Conservation (phyloP, 2,113 vertebrate genomes). For the Sebastes fasciatus region DNA sequence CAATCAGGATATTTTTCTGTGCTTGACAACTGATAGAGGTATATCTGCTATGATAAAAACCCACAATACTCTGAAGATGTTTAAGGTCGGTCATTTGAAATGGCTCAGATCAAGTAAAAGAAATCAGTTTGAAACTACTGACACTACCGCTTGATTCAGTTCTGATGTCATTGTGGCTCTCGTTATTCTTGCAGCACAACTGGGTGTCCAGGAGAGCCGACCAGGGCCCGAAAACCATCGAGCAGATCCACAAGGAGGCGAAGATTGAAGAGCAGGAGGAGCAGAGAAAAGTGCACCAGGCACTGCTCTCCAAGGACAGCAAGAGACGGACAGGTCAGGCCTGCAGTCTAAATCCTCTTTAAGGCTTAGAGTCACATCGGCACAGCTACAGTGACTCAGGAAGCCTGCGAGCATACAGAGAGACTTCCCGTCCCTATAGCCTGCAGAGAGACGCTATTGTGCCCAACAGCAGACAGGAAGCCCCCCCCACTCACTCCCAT, state of each 20-base stretch:
- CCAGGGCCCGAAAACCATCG: conserved; percentile 97
- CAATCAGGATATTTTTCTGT: neutral
- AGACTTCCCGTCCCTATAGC: conserved; percentile 59
- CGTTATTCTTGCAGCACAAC: conserved; percentile 86
- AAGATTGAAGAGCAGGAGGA: conserved; percentile 99
- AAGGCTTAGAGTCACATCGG: conserved; percentile 68
- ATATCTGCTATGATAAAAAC: neutral
- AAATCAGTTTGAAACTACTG: neutral
- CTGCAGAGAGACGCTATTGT: conserved; percentile 67
- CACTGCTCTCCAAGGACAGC: conserved; percentile 94
- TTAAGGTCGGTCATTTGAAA: neutral
- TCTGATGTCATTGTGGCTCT: neutral
- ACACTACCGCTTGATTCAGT: neutral
- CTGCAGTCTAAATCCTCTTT: conserved; percentile 76
- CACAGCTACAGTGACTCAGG: conserved; percentile 51
- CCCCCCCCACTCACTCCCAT: conserved; percentile 17
- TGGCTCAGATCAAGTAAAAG: neutral
- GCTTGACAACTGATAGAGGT: neutral
- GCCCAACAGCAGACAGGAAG: conserved; percentile 54
- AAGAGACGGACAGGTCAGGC: conserved; percentile 94
- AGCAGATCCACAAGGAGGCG: conserved; percentile 98
- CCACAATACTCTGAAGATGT: neutral
- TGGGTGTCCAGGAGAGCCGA: conserved; percentile 97
- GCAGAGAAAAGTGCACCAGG: conserved; percentile 95
- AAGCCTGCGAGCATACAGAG: conserved; percentile 45